These are phyloP conservation scores for Caprella mutica DNA, from an alignment of 2,888 invertebrate genomes.

Conservation along the genomic window DNA sequence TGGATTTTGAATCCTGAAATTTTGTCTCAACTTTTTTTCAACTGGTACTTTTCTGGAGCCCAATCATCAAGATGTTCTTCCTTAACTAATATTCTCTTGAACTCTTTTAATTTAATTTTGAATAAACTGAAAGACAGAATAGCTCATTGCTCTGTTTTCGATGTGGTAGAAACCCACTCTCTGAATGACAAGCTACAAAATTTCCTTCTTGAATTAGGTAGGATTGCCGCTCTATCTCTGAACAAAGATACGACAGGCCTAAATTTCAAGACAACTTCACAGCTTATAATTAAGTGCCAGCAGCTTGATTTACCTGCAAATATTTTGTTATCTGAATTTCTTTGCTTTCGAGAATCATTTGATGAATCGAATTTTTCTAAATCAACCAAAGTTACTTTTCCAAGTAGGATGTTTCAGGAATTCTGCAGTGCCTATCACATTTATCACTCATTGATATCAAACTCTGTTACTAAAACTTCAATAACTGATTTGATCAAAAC, in stretches of 20 bases:
- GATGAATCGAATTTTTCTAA: not conserved
- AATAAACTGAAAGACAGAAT: conserved; percentile 1
- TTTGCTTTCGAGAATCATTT: conserved; percentile 2
- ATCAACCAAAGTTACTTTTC: conserved; percentile 3
- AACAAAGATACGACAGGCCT: not conserved
- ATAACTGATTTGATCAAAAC: too few relatives aligned
- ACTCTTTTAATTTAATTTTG: conserved; percentile 7
- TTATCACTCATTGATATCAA: not conserved
- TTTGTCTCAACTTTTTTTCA: conserved; percentile 6
- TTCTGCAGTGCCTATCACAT: conserved; percentile 6
- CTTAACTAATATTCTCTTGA: not conserved
- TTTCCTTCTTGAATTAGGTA: conserved; percentile 6
- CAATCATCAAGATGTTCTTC: conserved; percentile 1
- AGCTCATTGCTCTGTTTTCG: not conserved
- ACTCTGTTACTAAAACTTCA: too few relatives aligned
- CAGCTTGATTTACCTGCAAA: conserved; percentile 3
- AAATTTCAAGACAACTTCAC: not conserved
- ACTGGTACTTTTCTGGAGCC: not conserved
- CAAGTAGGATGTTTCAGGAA: not conserved
- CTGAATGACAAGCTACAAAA: not conserved
- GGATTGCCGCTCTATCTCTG: not conserved
- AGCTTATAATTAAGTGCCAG: conserved; percentile 4
- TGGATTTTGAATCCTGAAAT: conserved; percentile 6
- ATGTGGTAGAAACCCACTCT: not conserved
- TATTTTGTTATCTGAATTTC: conserved; percentile 1